Evolutionary conservation across 2,113 vertebrate species (phyloP), one percentile per base, ranked within the genome.

Genomic region (Tapirus terrestris): DNA sequence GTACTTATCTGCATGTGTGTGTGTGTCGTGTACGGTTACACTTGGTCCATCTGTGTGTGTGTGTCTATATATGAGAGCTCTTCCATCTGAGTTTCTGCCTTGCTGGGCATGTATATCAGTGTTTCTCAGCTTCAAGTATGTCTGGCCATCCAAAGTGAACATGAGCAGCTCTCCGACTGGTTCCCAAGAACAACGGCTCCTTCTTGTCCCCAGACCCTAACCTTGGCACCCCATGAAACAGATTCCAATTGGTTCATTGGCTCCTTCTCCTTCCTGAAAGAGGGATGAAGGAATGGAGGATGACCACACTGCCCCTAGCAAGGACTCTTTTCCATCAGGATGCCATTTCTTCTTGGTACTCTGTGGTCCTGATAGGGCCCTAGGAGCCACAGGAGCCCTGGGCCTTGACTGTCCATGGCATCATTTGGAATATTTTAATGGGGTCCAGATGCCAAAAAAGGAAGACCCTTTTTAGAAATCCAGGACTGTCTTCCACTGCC

Each of bases 221-320:
- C 51, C 6, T 76, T 58, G 63, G 80, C 14, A 73, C 75, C 53
- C 39, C 65, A 33, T 60, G 82, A 98, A 96, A 94, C 63, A 88
- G 70, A 96, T 93, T 83, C 58, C 85, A 94, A 0, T 67, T 0
- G 33, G 6, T 45, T 72, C 20, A 8, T 11, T 53, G 31, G 53
- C 45, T 87, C 77, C 48, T 95, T 48, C 80, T 96, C 18, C 73
- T 53, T 90, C 25, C 18, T 9, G 45, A 79, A 45, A 75, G 27
- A 51, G 7, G 48, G 33, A 51, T 27, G 63, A 81, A 87, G 63
- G 67, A 61, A 33, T 9, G 33, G 39, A 89, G 83, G 73, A 61
- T 73, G 27, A 14, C 27, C 7, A 18, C 5, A 0, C 25, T 63
- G 16, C 31, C 56, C 60, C 21, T 39, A 20, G 20, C 43, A 33